Evolutionary conservation across 2,113 vertebrate genomes (phyloP).

Genomic region (Mungos mungo): DNA sequence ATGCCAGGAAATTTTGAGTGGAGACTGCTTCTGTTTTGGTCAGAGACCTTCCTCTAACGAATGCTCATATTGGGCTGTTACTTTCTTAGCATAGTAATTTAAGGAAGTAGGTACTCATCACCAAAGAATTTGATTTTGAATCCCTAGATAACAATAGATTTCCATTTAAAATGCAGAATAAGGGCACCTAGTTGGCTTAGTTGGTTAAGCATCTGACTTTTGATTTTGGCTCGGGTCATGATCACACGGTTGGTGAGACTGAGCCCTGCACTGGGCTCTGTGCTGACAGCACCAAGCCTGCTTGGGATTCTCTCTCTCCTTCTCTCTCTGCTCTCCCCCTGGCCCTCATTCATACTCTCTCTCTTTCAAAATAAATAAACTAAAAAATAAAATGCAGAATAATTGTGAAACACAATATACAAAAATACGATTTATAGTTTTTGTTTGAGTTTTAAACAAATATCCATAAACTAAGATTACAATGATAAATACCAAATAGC

Average conservation of each 20-base stretch:
- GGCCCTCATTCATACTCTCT: too few relatives aligned
- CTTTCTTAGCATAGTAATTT: not conserved
- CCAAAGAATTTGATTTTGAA: not conserved
- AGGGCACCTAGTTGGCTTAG: too few relatives aligned
- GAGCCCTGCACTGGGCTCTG: too few relatives aligned
- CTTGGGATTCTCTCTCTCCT: too few relatives aligned
- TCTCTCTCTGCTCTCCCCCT: too few relatives aligned
- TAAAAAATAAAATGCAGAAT: not conserved
- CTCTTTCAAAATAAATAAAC: too few relatives aligned
- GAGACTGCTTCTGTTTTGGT: not conserved
- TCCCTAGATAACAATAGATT: not conserved
- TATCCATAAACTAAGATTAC: not conserved
- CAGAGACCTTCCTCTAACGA: not conserved
- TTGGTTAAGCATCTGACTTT: too few relatives aligned
- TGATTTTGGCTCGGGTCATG: too few relatives aligned
- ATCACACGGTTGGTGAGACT: too few relatives aligned
- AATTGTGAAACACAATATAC: not conserved
- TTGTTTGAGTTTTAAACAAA: slow-evolving; percentile 2
- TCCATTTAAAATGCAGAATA: not conserved
- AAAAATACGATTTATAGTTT: not conserved
- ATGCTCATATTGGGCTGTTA: not conserved
- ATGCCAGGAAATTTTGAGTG: not conserved
- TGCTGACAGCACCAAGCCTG: too few relatives aligned
- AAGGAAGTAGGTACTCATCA: not conserved
- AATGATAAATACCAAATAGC: not conserved